Percentiles rank a stretch among this genome's conserved stretches.
Conservation (phyloP, 2,113 vertebrate genomes). For the Ascaphus truei region DNA sequence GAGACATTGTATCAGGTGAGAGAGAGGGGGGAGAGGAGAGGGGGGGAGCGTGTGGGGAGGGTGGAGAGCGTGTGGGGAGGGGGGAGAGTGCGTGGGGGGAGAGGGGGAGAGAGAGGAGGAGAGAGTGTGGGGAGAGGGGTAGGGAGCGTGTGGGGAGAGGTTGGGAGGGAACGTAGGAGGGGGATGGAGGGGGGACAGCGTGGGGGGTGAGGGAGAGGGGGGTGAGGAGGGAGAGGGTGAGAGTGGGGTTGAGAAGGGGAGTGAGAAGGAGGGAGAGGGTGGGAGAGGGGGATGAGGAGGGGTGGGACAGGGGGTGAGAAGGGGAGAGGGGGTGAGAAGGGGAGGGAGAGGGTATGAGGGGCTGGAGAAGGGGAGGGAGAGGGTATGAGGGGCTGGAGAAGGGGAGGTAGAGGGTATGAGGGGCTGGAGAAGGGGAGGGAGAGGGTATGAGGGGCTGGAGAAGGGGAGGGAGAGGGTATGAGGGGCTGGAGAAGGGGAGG, state of each 20-base stretch:
- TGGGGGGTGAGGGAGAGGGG: neutral
- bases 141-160: neutral
- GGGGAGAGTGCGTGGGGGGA: neutral
- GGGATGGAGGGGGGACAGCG: neutral
- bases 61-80: neutral
- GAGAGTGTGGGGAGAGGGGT: constrained; percentile 17
- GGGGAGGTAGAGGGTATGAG: neutral
- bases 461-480: no score
- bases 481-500: no score
- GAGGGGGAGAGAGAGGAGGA: neutral
- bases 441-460: no score
- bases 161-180: neutral
- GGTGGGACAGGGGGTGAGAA: no score
- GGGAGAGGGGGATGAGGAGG: no score
- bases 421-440: no score
- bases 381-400: no score
- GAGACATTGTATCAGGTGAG: constrained; percentile 38
- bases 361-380: no score
- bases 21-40: neutral
- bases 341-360: no score
- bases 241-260: neutral
- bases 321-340: no score
- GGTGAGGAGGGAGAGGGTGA: neutral
- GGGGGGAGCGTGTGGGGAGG: neutral
- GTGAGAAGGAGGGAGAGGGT: no score